Evolutionary conservation across 64 coral and sea anemone genomes (phyloP), one percentile per base, ranked within the genome.

Genomic region (Actinia tenebrosa): DNA sequence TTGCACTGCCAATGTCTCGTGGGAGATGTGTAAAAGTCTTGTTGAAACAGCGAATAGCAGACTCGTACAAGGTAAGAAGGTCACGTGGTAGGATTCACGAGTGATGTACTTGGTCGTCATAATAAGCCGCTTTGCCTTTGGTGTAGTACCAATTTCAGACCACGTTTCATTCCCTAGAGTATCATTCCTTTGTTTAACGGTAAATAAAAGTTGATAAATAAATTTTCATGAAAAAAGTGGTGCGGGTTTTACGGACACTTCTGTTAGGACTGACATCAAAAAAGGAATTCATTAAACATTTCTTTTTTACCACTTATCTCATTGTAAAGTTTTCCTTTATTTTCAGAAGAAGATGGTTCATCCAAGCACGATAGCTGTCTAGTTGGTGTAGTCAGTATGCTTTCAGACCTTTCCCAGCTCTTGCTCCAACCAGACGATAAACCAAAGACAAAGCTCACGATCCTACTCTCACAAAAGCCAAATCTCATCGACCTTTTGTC

Each of bases 41-140:
- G 69, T 93, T 9, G 94, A 97, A 4, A 93, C 91, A 81, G 94
- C 91, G 5, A 90, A 72, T 0, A 89, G 88, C 75, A 92, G 94
- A 15, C 61, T 97, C 1, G 79, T 37, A 11, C 85, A 93, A 93
- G 91, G 94, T 96, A 79, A 19, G 84, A 5, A 0, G 7, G 7
- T 50, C 7, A 50, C 47, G 47, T 37, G 30, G 30, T 37, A 37
- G 30, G 30, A 37, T 37, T 37, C 30, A 37, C 30, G 30, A 37
- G 30, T 37, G 30, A 37, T 37, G 30, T 1, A 37, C 30, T 37
- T 37, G 30, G 30, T 37, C 30, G 30, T 37, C 30, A 37, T 0
- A 37, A 37, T 37, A 37, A 1, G 30, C 30, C 30, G 30, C 30
- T 37, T 37, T 37, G 30, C 30, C 30, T 37, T 37, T 37, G 1